Evolutionary conservation across 2,888 invertebrate species (phyloP).

Genomic region (Lasiommata megera): DNA sequence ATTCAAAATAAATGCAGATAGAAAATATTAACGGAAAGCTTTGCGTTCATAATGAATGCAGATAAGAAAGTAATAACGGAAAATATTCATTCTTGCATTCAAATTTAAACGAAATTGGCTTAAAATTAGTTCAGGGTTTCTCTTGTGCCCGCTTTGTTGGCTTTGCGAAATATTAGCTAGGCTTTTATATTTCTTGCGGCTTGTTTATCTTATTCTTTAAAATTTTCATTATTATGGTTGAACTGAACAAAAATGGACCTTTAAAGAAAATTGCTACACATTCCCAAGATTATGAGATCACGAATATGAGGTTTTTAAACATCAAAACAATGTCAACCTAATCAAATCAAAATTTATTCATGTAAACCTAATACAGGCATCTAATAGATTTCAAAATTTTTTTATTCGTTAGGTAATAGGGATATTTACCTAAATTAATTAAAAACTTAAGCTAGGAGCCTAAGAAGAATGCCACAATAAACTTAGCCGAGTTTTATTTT

Average conservation of each 20-base stretch:
- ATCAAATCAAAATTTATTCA: too few relatives aligned
- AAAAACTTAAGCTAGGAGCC: too few relatives aligned
- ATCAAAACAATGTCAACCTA: too few relatives aligned
- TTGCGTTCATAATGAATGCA: slow-evolving; percentile 6
- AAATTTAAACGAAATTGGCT: slow-evolving; percentile 6
- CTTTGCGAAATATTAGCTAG: neutral
- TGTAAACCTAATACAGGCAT: too few relatives aligned
- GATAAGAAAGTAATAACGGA: slow-evolving; percentile 2
- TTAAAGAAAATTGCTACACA: neutral
- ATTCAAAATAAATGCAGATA: neutral
- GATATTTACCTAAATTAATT: too few relatives aligned
- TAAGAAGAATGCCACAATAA: too few relatives aligned
- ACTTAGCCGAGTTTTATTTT: too few relatives aligned
- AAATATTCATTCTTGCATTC: slow-evolving; percentile 11
- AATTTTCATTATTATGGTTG: slow-evolving; percentile 4
- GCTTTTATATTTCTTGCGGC: neutral
- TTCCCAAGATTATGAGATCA: too few relatives aligned
- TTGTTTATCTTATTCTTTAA: slow-evolving; percentile 9
- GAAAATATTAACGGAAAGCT: slow-evolving; percentile 2
- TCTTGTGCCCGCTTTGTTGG: neutral
- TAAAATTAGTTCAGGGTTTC: slow-evolving; percentile 1
- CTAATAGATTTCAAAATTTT: too few relatives aligned
- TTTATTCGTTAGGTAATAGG: too few relatives aligned
- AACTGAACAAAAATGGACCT: neutral
- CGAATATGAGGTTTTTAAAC: too few relatives aligned